Base-by-base conservation (phyloP, 2,797 vertebrate species). In the Mus spretus region DNA sequence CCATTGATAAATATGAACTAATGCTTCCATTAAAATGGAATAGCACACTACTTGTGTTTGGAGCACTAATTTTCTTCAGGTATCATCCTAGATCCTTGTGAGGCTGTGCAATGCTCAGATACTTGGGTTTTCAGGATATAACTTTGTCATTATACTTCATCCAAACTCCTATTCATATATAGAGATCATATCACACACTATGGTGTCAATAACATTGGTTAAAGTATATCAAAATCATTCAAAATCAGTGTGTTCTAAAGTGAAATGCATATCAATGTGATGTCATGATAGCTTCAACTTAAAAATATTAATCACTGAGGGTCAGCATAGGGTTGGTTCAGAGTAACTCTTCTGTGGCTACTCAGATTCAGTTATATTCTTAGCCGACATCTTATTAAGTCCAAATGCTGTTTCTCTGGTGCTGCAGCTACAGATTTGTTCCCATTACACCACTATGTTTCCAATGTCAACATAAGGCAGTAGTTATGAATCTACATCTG, bases 231-330 rank as follows among this genome's bases (percentile, higher is more conserved):
- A 78, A 86, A 83, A 78, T 55, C n/a, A 92, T 74, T 84, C 34
- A 85, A 75, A 80, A 92, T 74, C 53, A 70, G 1, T 83, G 67
- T 89, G 61, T 57, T 15, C 24, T 92, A 75, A 92, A 50, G 94
- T 84, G 65, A 87, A 93, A 94, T 63, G 6, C 0, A 9, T 89
- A 92, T 37, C 1, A 67, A 37, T n/a, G 17, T 70, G 3, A 37
- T 90, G 31, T 4, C 72, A 90, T 77, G n/a, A 61, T 47, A 82
- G 9, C 14, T 44, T 81, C 74, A 55, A 50, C 83, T 34, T 47
- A 24, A 28, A 92, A 19, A 72, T 79, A 90, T 55, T 70, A 88
- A 67, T 75, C 37, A 90, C 3, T 6, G 4, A 50, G 19, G 8
- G 72, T 81, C 24, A 65, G 4, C 61, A 79, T 55, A 88, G 1